A percentile compares a stretch with the other conserved stretches of the same genome.
Evolutionary conservation across 2,888 invertebrate species (phyloP).

Genomic region (Eupithecia exiguata): DNA sequence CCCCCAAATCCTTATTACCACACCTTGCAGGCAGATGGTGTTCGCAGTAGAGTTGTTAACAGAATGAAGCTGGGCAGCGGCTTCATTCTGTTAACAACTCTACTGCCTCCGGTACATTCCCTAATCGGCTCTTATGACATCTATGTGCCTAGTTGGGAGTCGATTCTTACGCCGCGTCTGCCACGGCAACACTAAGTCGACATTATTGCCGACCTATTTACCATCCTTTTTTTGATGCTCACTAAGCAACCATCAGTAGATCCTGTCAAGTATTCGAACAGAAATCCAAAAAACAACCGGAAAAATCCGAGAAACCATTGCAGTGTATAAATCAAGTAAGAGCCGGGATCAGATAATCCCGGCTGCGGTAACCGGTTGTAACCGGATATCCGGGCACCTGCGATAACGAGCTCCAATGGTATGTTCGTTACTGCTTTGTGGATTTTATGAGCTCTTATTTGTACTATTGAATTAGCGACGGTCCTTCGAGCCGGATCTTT

Average conservation of each 20-base stretch:
- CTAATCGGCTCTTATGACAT: background rate
- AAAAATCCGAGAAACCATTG: conserved; percentile 43
- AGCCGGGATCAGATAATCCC: conserved; percentile 75
- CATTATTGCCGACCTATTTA: background rate
- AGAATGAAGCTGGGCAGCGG: background rate
- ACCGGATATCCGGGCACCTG: conserved; percentile 76
- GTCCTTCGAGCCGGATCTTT: conserved; percentile 17
- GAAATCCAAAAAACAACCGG: conserved; percentile 41
- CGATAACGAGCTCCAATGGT: conserved; percentile 68
- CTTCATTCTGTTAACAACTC: too few relatives aligned
- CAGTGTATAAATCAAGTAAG: conserved; percentile 77
- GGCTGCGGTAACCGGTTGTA: conserved; percentile 70
- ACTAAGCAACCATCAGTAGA: background rate
- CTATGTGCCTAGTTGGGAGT: background rate
- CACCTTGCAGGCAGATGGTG: background rate
- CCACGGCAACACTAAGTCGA: background rate
- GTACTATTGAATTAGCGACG: conserved; percentile 37
- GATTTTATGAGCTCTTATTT: conserved; percentile 30
- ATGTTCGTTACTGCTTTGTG: conserved; percentile 38
- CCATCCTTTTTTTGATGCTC: background rate
- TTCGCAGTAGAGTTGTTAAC: background rate
- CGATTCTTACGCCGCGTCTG: background rate
- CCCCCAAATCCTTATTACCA: too few relatives aligned
- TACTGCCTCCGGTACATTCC: background rate
- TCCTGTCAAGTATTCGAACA: conserved; percentile 13